These are phyloP conservation scores for Craniophora ligustri DNA, from an alignment of 2,888 invertebrate species.

Conservation along the genomic window DNA sequence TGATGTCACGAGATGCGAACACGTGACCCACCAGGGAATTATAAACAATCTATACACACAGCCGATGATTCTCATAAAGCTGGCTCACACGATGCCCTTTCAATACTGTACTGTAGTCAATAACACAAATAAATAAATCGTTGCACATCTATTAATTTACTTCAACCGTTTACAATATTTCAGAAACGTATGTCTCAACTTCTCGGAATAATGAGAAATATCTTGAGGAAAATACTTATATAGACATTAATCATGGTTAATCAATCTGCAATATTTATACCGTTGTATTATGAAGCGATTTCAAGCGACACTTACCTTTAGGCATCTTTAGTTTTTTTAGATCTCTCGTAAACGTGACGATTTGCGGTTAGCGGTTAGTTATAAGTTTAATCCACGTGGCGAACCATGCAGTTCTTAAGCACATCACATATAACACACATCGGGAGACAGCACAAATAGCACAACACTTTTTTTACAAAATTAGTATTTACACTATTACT, in stretches of 20 bases:
- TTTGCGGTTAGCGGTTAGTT: constrained; percentile 69
- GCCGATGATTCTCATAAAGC: constrained; percentile 10
- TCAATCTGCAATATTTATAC: constrained; percentile 8
- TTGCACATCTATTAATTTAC: constrained; percentile 6
- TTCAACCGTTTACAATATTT: constrained; percentile 20
- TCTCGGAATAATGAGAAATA: constrained; percentile 10
- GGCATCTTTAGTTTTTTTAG: constrained; percentile 71
- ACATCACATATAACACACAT: constrained; percentile 72
- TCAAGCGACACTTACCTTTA: constrained; percentile 71
- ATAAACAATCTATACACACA: constrained; percentile 31
- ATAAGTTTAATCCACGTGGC: constrained; percentile 61
- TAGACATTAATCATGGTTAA: constrained; percentile 10
- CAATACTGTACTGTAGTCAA: constrained; percentile 15
- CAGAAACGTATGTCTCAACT: constrained; percentile 14
- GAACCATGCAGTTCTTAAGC: constrained; percentile 69
- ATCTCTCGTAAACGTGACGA: constrained; percentile 61
- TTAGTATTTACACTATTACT: constrained; percentile 49
- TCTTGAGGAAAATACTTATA: constrained; percentile 34
- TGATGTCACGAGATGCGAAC: constrained; percentile 65
- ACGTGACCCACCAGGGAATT: constrained; percentile 57
- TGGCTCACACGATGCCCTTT: constrained; percentile 7
- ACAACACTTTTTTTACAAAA: constrained; percentile 48
- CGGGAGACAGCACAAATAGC: constrained; percentile 53
- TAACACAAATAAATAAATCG: constrained; percentile 11
- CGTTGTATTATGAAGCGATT: constrained; percentile 26